These are phyloP conservation scores for Sphyrna mokarran DNA, from an alignment of 2,113 vertebrate genomes.

Conservation along the genomic window DNA sequence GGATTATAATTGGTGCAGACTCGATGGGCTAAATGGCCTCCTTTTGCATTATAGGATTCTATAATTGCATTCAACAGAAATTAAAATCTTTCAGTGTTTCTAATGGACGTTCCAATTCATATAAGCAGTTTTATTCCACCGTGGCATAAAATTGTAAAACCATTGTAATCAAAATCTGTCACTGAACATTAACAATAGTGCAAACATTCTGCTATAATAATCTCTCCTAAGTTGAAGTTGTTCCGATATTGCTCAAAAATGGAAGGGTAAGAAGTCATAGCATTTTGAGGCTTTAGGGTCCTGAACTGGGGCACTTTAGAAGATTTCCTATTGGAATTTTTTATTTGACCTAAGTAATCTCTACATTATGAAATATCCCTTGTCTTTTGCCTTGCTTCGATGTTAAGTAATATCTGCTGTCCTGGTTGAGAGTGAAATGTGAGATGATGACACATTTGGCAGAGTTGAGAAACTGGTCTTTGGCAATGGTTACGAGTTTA, in stretches of 20 bases:
- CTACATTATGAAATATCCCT: neutral
- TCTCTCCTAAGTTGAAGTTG: neutral
- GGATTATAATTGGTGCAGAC: no score
- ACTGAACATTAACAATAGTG: neutral
- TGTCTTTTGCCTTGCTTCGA: neutral
- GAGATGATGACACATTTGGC: neutral
- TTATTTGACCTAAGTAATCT: neutral
- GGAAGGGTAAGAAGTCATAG: neutral
- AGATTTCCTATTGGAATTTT: neutral
- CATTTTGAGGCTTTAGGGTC: neutral
- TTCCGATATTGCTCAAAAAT: neutral
- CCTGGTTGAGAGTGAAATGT: neutral
- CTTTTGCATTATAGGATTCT: no score
- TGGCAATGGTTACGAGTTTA: neutral
- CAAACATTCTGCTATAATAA: conserved; percentile 15
- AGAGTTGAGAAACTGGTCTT: neutral
- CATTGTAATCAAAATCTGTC: neutral
- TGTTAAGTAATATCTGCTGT: neutral
- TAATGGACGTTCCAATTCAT: neutral
- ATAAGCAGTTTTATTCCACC: neutral
- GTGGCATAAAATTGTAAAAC: neutral
- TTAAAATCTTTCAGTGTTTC: neutral
- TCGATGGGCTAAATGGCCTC: no score
- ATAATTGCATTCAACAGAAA: neutral
- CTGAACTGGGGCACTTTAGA: neutral